Conservation (phyloP, 2,888 invertebrate genomes). For the Meteorus cinctellus region DNA sequence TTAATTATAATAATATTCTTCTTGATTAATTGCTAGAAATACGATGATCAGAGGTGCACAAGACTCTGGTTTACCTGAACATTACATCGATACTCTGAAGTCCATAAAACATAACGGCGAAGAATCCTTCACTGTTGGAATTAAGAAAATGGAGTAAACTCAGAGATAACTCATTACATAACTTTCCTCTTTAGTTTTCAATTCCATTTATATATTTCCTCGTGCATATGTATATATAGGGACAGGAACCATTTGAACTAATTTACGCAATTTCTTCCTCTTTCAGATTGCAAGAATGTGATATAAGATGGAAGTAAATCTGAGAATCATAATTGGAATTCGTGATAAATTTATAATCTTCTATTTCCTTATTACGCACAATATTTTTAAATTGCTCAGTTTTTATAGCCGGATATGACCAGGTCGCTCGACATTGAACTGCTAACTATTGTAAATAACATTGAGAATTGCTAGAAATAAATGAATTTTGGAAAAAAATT, state of each 20-base stretch:
- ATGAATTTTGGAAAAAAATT: slow-evolving; percentile 23
- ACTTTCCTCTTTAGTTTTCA: neutral
- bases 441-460: slow-evolving; percentile 49
- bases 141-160: slow-evolving; percentile 57
- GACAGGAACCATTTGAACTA: neutral
- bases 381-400: slow-evolving; percentile 71
- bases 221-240: neutral
- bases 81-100: slow-evolving; percentile 82
- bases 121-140: slow-evolving; percentile 74
- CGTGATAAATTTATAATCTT: slow-evolving; percentile 64
- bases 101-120: slow-evolving; percentile 83
- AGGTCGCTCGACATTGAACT: slow-evolving; percentile 73
- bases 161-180: neutral
- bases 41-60: slow-evolving; percentile 83
- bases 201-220: neutral
- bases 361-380: slow-evolving; percentile 65
- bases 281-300: slow-evolving; percentile 9
- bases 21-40: slow-evolving; percentile 69
- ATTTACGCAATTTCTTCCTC: neutral
- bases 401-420: no score
- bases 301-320: slow-evolving; percentile 35
- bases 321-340: slow-evolving; percentile 60
- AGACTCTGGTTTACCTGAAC: slow-evolving; percentile 82
- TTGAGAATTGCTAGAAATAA: slow-evolving; percentile 27
- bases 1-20: neutral